Percentiles rank a stretch among this genome's conserved stretches.
Evolutionary conservation across 1,140 invertebrate genomes (phyloP).

Genomic region (Drosophila arizonae): DNA sequence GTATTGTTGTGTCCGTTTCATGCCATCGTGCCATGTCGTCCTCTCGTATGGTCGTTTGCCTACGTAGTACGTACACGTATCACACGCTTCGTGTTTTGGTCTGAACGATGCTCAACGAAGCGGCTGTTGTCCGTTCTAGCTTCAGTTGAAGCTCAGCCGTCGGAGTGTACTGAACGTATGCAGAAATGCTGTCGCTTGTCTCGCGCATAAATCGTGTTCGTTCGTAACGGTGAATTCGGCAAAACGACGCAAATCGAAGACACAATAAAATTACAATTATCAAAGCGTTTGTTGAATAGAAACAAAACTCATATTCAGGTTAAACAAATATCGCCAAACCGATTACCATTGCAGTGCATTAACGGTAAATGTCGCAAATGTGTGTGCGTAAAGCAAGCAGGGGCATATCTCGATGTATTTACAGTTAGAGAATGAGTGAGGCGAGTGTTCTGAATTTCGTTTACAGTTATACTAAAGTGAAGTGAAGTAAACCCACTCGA

Average conservation of each 20-base stretch:
- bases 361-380: not conserved
- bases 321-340: not conserved
- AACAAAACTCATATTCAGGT: not conserved
- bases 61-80: not conserved
- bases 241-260: slow-evolving; percentile 10
- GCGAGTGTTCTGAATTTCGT: slow-evolving; percentile 2
- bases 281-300: slow-evolving; percentile 14
- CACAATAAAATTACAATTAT: not conserved
- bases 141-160: slow-evolving; percentile 73
- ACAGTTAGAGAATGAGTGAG: not conserved
- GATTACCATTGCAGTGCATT: too few species aligned
- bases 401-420: not conserved
- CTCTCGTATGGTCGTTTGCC: slow-evolving; percentile 16
- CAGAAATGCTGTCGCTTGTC: slow-evolving; percentile 64
- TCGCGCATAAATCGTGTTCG: slow-evolving; percentile 38
- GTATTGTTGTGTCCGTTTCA: slow-evolving; percentile 2
- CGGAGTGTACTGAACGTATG: slow-evolving; percentile 68
- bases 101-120: slow-evolving; percentile 32
- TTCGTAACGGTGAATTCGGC: slow-evolving; percentile 32
- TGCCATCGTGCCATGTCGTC: slow-evolving; percentile 17
- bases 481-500: not conserved
- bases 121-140: slow-evolving; percentile 19
- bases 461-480: slow-evolving; percentile 5
- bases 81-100: slow-evolving; percentile 4
- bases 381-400: not conserved